A percentile compares a stretch with the other conserved stretches of the same genome.
Conservation (phyloP, 2,113 vertebrate genomes). For the Notarius lentiginosus region DNA sequence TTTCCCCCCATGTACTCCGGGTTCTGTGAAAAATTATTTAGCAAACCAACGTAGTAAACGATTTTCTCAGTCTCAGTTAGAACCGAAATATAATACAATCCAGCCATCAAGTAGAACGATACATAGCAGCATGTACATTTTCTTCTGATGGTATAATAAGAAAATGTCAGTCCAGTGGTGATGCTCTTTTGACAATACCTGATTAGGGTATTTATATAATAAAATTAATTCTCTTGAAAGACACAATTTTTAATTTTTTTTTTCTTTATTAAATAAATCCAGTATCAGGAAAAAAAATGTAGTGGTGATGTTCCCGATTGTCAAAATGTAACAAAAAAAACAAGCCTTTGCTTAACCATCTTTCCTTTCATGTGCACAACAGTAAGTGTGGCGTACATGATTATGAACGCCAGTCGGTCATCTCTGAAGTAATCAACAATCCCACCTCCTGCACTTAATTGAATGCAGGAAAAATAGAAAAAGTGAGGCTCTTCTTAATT, state of each 20-base stretch:
- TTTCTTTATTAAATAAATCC: neutral
- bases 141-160: neutral
- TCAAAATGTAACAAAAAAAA: conserved; percentile 2
- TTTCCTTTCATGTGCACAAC: conserved; percentile 15
- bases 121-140: neutral
- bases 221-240: neutral
- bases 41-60: neutral
- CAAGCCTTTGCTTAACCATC: neutral
- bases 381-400: neutral
- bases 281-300: neutral
- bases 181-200: neutral
- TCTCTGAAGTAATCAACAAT: conserved; percentile 36
- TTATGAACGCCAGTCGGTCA: conserved; percentile 17
- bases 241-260: neutral
- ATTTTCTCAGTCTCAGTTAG: neutral
- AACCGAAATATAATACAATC: neutral
- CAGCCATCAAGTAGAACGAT: neutral
- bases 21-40: neutral
- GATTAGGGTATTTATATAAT: neutral
- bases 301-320: neutral
- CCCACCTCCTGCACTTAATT: conserved; percentile 35
- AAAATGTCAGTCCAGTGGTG: neutral
- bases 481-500: conserved; percentile 63
- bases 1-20: neutral
- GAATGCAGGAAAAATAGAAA: conserved; percentile 44